A percentile compares a stretch with the other conserved stretches of the same genome.
Evolutionary conservation across 2,888 invertebrate genomes (phyloP).

Genomic region (Cheilosia urbana): DNA sequence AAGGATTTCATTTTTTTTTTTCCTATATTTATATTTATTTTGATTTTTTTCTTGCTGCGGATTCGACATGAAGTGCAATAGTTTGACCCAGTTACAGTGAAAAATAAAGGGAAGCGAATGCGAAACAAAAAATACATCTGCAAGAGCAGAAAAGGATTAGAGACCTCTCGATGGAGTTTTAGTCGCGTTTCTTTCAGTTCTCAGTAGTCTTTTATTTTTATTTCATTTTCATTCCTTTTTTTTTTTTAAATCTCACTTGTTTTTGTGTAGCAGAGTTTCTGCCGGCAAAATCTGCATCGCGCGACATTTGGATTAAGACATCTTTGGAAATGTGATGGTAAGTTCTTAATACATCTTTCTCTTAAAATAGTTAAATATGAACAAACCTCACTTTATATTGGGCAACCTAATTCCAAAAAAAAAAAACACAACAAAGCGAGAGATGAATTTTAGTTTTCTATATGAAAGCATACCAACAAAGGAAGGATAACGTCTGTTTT

Average conservation of each 20-base stretch:
- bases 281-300: conserved; percentile 52
- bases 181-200: conserved; percentile 31
- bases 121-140: conserved; percentile 34
- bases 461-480: neutral
- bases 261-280: neutral
- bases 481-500: conserved; percentile 55
- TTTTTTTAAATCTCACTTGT: conserved; percentile 23
- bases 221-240: conserved; percentile 2
- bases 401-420: neutral
- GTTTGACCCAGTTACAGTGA: conserved; percentile 76
- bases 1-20: conserved; percentile 21
- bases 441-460: conserved; percentile 34
- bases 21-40: neutral
- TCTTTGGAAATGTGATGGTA: conserved; percentile 1
- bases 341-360: neutral
- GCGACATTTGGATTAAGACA: conserved; percentile 58
- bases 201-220: conserved; percentile 1
- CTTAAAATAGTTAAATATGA: too few species aligned
- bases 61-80: conserved; percentile 72
- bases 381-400: conserved; percentile 12
- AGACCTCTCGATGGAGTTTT: conserved; percentile 71
- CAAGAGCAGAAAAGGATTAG: conserved; percentile 63
- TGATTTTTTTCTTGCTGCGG: conserved; percentile 41
- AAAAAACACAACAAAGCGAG: conserved; percentile 17
- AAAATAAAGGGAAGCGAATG: conserved; percentile 46